Evolutionary conservation across 2,888 invertebrate species (phyloP).

Genomic region (Campoplex capitator): DNA sequence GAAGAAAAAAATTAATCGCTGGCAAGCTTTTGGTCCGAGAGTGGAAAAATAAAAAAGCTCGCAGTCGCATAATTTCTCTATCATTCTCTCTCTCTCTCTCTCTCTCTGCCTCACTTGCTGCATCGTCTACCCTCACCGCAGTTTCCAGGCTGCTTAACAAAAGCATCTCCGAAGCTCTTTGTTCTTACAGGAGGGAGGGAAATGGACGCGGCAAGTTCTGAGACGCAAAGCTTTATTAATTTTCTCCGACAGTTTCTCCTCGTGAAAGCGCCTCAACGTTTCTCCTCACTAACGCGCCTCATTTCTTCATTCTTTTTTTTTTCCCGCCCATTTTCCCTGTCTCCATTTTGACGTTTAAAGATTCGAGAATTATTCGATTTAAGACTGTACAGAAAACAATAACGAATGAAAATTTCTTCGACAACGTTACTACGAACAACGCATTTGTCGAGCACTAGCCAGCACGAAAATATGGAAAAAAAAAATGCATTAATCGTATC

Average conservation of each 20-base stretch:
- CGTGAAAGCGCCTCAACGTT: constrained; percentile 52
- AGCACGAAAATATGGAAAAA: too few relatives aligned
- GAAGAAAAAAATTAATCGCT: constrained; percentile 30
- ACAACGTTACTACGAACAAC: neutral
- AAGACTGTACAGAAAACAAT: neutral
- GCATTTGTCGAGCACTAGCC: too few relatives aligned
- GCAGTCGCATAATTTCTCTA: constrained; percentile 33
- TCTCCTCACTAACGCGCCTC: constrained; percentile 26
- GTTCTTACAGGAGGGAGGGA: constrained; percentile 24
- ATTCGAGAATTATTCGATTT: neutral
- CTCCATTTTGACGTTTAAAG: neutral
- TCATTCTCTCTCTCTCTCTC: constrained; percentile 26
- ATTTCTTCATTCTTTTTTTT: neutral
- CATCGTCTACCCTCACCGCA: neutral
- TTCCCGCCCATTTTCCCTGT: constrained; percentile 15
- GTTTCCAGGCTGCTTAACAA: constrained; percentile 51
- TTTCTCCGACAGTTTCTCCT: constrained; percentile 62
- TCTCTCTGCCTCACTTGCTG: constrained; percentile 5
- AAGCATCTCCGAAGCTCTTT: constrained; percentile 56
- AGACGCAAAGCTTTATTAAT: constrained; percentile 67
- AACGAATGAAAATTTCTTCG: neutral
- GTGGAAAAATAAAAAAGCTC: constrained; percentile 38
- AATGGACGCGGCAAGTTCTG: neutral
- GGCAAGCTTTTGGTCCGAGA: constrained; percentile 31
- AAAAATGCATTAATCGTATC: neutral